Evolutionary conservation across 2,888 invertebrate species (phyloP).

Genomic region (Cactoblastis cactorum): DNA sequence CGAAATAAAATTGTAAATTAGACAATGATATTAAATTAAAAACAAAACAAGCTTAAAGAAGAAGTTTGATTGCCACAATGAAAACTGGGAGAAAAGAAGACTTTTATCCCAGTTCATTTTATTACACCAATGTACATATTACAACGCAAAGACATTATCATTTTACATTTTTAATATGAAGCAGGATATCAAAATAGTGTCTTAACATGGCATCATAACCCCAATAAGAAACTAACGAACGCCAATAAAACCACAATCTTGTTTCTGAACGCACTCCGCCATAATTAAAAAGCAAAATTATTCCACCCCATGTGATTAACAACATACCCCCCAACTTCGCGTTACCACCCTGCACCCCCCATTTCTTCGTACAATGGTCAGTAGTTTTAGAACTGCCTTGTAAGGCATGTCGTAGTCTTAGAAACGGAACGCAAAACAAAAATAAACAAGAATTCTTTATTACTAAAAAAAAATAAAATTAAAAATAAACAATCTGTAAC

Average conservation of each 20-base stretch:
- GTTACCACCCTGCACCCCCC: constrained; percentile 38
- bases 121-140: too few species aligned
- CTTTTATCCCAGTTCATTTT: too few species aligned
- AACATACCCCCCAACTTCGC: constrained; percentile 37
- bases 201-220: constrained; percentile 38
- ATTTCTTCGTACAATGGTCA: constrained; percentile 71
- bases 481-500: too few species aligned
- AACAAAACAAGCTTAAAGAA: too few species aligned
- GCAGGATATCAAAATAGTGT: too few species aligned
- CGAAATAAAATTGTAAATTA: too few species aligned
- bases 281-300: constrained; percentile 76
- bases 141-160: too few species aligned
- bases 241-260: constrained; percentile 46
- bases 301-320: constrained; percentile 70
- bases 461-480: constrained; percentile 16
- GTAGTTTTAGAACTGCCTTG: constrained; percentile 63
- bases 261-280: constrained; percentile 60
- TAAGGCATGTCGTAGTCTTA: constrained; percentile 68
- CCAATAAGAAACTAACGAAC: constrained; percentile 31
- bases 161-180: too few species aligned
- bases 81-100: too few species aligned
- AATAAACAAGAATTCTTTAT: constrained; percentile 57
- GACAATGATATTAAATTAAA: too few species aligned
- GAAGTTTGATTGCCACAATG: too few species aligned
- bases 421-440: constrained; percentile 73